Evolutionary conservation across 2,888 invertebrate species (phyloP), one percentile per base, ranked within the genome.

Genomic region (Patella pellucida): DNA sequence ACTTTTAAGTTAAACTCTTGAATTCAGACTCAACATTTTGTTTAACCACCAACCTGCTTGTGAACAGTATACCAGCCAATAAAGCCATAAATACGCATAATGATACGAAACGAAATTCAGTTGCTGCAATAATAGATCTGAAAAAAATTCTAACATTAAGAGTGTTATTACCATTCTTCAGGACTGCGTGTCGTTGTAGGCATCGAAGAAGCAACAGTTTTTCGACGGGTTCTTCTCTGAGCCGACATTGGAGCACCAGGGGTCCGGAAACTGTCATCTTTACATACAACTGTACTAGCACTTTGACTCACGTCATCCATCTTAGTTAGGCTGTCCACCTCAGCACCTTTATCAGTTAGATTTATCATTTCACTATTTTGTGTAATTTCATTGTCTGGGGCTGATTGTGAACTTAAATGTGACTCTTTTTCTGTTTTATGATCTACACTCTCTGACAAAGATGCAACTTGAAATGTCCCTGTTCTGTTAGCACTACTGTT

Each of bases 161-260:
- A 41, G 41, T 41, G 41, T 41, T 41, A 7, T 9, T 76, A 86
- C 86, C 84, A 85, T 73, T 86, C 83, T 70, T 86, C 86, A 68
- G 86, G 86, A 79, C 83, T 83, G 72, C 78, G 82, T 2, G 83
- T 79, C 23, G 69, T 52, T 23, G 72, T 31, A 2, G 76, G 77
- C 67, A 78, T 81, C 54, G 75, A 82, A 15, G 73, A 68, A n/a
- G 73, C 72, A 11, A 74, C 77, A 16, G 82, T 81, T 16, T 79
- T 81, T 68, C 83, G 80, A 52, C 81, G 82, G 51, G 82, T 82
- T 68, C 79, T 81, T 68, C 81, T 76, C 54, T 78, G 77, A 7
- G 81, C 80, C 12, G 86, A 85, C 75, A 83, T 7, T 1, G 79
- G 81, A 16, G 62, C 62, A 31, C 80, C 76, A 7, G 81, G 81